These are phyloP conservation scores for Fregata magnificens DNA, from an alignment of 2,113 vertebrate species.

Conservation along the genomic window DNA sequence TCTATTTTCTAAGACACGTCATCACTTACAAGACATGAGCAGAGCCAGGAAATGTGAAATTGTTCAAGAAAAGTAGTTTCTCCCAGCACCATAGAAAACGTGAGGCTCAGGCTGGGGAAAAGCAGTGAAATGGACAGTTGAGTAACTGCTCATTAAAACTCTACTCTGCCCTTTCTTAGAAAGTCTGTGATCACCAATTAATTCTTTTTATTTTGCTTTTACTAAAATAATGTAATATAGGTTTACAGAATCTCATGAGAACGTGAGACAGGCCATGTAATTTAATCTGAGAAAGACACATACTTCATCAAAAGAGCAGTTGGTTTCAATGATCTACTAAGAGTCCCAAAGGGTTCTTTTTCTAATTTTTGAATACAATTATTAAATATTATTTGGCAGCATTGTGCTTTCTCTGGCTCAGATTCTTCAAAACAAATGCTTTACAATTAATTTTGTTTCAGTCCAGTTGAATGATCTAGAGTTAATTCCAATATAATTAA, in stretches of 20 bases:
- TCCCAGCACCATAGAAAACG: neutral
- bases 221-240: slow-evolving; percentile 29
- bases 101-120: neutral
- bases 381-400: slow-evolving; percentile 69
- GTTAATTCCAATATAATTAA: slow-evolving; percentile 65
- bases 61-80: slow-evolving; percentile 37
- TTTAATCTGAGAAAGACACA: slow-evolving; percentile 51
- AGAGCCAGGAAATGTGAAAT: slow-evolving; percentile 49
- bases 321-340: slow-evolving; percentile 54
- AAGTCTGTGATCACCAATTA: slow-evolving; percentile 20
- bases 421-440: slow-evolving; percentile 57
- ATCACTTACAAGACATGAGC: slow-evolving; percentile 45
- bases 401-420: slow-evolving; percentile 67
- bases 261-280: slow-evolving; percentile 21
- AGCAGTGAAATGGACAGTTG: neutral
- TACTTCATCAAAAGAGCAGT: slow-evolving; percentile 54
- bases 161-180: neutral
- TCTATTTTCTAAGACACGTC: slow-evolving; percentile 51
- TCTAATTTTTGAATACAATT: slow-evolving; percentile 47
- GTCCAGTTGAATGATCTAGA: slow-evolving; percentile 33
- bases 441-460: slow-evolving; percentile 57
- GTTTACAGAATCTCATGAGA: slow-evolving; percentile 53
- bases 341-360: slow-evolving; percentile 37
- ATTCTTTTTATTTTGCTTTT: slow-evolving; percentile 42
- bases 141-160: neutral